Evolutionary conservation across 2,797 vertebrate genomes (phyloP).

Genomic region (Garrulus glandarius): DNA sequence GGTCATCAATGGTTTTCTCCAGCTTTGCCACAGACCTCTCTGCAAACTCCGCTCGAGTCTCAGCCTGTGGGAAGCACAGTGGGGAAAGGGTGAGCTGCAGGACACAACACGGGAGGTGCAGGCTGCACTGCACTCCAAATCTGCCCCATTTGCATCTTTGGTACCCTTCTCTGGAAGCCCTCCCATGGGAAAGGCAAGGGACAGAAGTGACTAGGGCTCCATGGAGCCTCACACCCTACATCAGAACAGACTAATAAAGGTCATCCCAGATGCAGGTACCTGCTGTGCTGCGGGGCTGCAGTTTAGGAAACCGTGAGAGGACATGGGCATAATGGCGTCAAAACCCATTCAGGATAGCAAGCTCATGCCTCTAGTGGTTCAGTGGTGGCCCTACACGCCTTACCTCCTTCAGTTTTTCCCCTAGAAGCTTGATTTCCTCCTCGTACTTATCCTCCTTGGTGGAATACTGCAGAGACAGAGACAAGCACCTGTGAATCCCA

Average conservation of each 20-base stretch:
- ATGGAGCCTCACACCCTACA: background rate
- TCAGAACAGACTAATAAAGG: background rate
- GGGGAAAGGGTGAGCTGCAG: background rate
- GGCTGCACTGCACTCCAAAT: background rate
- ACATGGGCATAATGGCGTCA: background rate
- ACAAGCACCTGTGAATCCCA: background rate
- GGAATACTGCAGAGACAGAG: conserved; percentile 85
- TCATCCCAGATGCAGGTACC: background rate
- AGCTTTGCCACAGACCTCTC: conserved; percentile 96
- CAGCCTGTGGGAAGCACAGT: conserved; percentile 77
- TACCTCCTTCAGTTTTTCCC: conserved; percentile 96
- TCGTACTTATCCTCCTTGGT: conserved; percentile 98
- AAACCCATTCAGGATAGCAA: background rate
- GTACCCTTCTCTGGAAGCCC: background rate
- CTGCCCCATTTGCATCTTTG: background rate
- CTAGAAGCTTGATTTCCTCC: conserved; percentile 93
- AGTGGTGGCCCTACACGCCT: background rate
- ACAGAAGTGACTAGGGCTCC: background rate
- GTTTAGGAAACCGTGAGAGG: accelerated
- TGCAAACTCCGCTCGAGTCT: conserved; percentile 95
- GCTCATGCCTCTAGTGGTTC: background rate
- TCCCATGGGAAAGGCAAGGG: background rate
- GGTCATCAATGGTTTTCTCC: conserved; percentile 97
- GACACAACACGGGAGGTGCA: accelerated
- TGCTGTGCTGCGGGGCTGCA: background rate